A percentile compares a stretch with the other conserved stretches of the same genome.
These are phyloP conservation scores for Cosmorhoe ocellata DNA, from an alignment of 2,888 invertebrate genomes.

Conservation along the genomic window DNA sequence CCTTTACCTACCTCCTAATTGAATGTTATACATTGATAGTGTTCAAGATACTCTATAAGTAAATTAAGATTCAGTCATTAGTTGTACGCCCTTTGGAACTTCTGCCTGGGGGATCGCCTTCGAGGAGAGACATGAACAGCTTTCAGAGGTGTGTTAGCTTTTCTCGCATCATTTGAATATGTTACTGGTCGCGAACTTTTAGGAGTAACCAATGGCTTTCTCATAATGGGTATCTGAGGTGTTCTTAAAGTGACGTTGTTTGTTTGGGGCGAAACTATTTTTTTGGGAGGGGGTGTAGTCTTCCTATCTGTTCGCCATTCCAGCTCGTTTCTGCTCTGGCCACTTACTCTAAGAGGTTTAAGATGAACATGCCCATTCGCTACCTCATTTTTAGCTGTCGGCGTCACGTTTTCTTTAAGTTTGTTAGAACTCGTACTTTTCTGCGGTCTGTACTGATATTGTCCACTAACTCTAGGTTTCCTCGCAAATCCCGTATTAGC, in stretches of 20 bases:
- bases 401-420: constrained; percentile 48
- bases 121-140: constrained; percentile 73
- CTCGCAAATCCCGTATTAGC: constrained; percentile 67
- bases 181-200: constrained; percentile 77
- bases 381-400: constrained; percentile 38
- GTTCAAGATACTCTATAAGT: constrained; percentile 4
- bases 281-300: constrained; percentile 59
- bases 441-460: constrained; percentile 50
- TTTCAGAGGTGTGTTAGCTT: constrained; percentile 83
- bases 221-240: constrained; percentile 80
- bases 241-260: constrained; percentile 47
- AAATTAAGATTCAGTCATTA: too few relatives aligned
- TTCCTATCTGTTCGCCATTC: constrained; percentile 57
- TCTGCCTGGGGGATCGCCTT: constrained; percentile 69
- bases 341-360: constrained; percentile 41
- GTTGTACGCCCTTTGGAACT: constrained; percentile 44
- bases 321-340: constrained; percentile 49
- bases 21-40: too few relatives aligned
- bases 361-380: constrained; percentile 28
- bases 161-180: constrained; percentile 63
- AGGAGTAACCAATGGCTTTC: constrained; percentile 82
- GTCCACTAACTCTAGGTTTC: constrained; percentile 63
- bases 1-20: constrained; percentile 28
- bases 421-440: constrained; percentile 55
- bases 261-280: constrained; percentile 59